phyloP scores from a whole-genome alignment of 35 echinoderm and acorn worm genomes.

The Nesometra sesokonis region DNA sequence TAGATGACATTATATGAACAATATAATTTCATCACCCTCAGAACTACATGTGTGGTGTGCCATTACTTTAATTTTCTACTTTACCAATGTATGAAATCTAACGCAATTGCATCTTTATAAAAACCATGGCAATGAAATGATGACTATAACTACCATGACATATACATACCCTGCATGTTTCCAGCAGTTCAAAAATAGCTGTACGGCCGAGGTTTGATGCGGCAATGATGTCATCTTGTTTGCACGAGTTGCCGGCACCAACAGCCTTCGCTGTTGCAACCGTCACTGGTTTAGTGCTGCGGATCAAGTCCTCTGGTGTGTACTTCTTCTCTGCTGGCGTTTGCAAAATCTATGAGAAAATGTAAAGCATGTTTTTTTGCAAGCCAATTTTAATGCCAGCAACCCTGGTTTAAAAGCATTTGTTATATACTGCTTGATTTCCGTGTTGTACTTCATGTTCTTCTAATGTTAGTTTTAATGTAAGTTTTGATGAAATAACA shows the following conservation, averaged over 20 bases:
- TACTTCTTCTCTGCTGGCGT: background rate
- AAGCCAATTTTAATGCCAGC: background rate
- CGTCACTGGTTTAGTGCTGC: conserved; percentile 83
- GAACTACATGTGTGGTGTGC: no score
- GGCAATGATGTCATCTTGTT: conserved; percentile 83
- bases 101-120: background rate
- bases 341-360: background rate
- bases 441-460: no score
- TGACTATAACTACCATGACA: background rate
- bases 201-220: conserved; percentile 72
- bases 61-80: no score
- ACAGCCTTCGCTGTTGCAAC: conserved; percentile 95
- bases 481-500: background rate
- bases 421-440: background rate
- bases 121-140: background rate
- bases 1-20: no score
- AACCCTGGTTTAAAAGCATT: background rate
- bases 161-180: conserved; percentile 52
- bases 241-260: conserved; percentile 87
- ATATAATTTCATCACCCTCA: no score
- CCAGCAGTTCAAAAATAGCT: conserved; percentile 70
- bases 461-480: no score
- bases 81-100: background rate
- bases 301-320: conserved; percentile 79
- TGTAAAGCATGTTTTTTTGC: background rate